Evolutionary conservation across 2,113 vertebrate species (phyloP), one percentile per base, ranked within the genome.

Genomic region (Thunnus maccoyii): DNA sequence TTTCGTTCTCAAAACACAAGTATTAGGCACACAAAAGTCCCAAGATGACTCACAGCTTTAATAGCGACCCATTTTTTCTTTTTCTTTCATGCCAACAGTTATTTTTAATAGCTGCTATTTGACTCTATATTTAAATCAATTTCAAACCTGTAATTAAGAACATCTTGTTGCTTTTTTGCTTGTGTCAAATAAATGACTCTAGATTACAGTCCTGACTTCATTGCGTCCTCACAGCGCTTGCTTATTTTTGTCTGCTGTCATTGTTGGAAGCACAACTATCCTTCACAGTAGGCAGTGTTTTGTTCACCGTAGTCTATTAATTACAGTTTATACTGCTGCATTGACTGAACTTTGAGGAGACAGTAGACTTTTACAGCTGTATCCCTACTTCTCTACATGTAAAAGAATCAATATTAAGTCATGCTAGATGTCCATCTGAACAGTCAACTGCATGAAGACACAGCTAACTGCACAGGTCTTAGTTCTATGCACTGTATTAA

Each of bases 281-380:
- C 20, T 30, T 67, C 60, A 55, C 27, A 57, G 32, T 22, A 58
- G 25, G 3, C 48, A 48, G 25, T 41, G n/a, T 75, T 72, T 71
- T 80, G 71, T 67, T 50, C 64, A 16, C 16, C 10, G 64, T 18
- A 70, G 44, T 57, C 32, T 52, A 18, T 54, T 82, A 83, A 80
- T 70, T 73, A 57, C 1, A 44, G 48, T 56, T 62, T 27, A 4
- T 30, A 44, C 27, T 63, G 78, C 20, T 72, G 20, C 0, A 55
- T 1, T 62, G 41, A 20, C 18, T 44, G 41, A 76, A 72, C 68
- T 65, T 61, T 48, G 20, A 58, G 56, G 20, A 70, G 17, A 48
- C 17, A 20, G 27, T 47, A 73, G 41, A 83, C 17, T 48, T 68
- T 62, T 41, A 50, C 61, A 79, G 52, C 20, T 1, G 18, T 10